Base-by-base conservation (phyloP, 2,797 vertebrate genomes). In the Periophthalmus magnuspinnatus region DNA sequence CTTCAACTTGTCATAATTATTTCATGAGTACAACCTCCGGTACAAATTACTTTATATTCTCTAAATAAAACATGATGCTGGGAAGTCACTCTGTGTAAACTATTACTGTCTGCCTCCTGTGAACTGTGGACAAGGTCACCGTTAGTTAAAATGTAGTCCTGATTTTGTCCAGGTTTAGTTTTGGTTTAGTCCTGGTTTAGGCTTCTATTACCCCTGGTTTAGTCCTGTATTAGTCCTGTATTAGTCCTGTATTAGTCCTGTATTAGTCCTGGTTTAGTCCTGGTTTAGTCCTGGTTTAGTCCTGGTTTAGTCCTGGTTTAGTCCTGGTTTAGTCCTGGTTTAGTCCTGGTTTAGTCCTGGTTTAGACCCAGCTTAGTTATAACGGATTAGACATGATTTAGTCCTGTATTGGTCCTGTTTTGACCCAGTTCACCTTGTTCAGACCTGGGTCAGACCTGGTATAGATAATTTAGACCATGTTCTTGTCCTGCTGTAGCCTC, bases 41-140 rank as follows among this genome's bases (percentile, higher is more conserved):
- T 28, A 28, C 28, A 28, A 28, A 28, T 9, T 36, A 36, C 48
- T 55, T 66, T 32, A 28, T 10, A 32, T 5, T 9, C 65, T 72
- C 65, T 81, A 78, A 28, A 57, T 57, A 57, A 57, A 57, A 57
- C 22, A 57, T 57, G 55, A 57, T 28, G 16, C 55, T 6, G 24
- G 10, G 55, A 57, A 57, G 55, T 57, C 55, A 14, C 22, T 22
- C 10, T 24, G 22, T 54, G 22, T 5, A 16, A 57, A 13, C 7
- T 55, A 21, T 55, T 55, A 55, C 22, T 10, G 21, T 24, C 21
- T 22, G 11, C 50, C 55, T 28, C 24, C 22, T 24, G 21, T 24
- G 55, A 57, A 28, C 55, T 32, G 3, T 32, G 55, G 21, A 2
- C 52, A 55, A 55, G 21, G 52, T 24, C 5, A 14, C 10, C 0